These are phyloP conservation scores for Bimastos eiseni DNA, from an alignment of 2,888 invertebrate genomes.

Conservation along the genomic window DNA sequence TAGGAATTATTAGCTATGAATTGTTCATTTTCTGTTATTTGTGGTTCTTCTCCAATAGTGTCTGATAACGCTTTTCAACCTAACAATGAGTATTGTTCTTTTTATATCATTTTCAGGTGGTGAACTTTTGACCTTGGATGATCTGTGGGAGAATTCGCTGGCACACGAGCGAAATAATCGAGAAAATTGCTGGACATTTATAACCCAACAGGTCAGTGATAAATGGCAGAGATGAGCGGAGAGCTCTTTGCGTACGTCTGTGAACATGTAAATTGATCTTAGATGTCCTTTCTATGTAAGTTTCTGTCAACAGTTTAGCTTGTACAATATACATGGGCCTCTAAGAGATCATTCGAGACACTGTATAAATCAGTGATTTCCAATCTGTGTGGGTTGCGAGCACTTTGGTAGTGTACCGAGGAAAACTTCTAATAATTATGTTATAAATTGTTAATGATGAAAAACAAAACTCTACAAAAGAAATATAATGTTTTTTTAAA, in stretches of 20 bases:
- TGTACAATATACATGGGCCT: no score
- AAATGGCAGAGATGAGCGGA: background rate
- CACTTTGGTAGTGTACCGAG: no score
- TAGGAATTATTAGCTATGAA: background rate
- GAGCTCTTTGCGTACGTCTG: background rate
- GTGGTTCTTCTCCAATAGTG: background rate
- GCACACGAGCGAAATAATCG: background rate
- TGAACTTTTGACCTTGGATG: constrained; percentile 27
- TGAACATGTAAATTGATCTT: background rate
- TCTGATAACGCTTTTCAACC: background rate
- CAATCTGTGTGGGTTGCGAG: no score
- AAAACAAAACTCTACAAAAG: no score
- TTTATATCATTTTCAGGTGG: constrained; percentile 19
- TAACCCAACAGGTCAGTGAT: constrained; percentile 55
- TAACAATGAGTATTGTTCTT: background rate
- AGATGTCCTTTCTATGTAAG: no score
- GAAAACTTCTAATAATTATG: no score
- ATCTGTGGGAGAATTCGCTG: constrained; percentile 25
- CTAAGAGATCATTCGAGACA: no score
- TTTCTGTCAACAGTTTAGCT: no score
- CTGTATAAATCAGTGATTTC: no score
- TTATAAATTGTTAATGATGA: no score
- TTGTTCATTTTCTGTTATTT: background rate
- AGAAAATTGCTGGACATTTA: constrained; percentile 49
- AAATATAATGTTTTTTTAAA: no score